A percentile compares a stretch with the other conserved stretches of the same genome.
These are phyloP conservation scores for Sinohyriopsis cumingii DNA, from an alignment of 2,888 invertebrate genomes.

Conservation along the genomic window DNA sequence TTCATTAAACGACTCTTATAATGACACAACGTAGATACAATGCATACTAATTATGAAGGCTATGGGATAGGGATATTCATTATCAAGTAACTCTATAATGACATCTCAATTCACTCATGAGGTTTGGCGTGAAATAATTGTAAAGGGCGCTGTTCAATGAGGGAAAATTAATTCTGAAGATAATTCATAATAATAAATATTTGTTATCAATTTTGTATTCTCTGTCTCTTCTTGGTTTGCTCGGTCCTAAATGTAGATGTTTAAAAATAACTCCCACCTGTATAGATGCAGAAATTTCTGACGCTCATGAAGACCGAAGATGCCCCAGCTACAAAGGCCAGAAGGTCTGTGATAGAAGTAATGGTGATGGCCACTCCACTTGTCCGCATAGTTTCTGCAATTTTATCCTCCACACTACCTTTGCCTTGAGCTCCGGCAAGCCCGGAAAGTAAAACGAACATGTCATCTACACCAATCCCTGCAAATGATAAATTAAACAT, in stretches of 20 bases:
- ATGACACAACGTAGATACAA: too few species aligned
- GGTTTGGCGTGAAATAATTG: too few species aligned
- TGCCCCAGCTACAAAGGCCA: conserved; percentile 47
- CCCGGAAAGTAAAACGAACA: conserved; percentile 49
- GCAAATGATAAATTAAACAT: not conserved
- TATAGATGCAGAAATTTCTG: conserved; percentile 52
- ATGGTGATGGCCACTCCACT: conserved; percentile 58
- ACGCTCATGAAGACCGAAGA: conserved; percentile 49
- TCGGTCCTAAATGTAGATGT: not conserved
- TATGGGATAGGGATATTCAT: too few species aligned
- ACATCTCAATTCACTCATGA: too few species aligned
- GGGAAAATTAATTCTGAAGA: not conserved
- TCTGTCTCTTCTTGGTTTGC: not conserved
- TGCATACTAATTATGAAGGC: too few species aligned
- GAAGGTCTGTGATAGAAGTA: conserved; percentile 51
- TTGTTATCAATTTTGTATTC: not conserved
- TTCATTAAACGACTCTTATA: too few species aligned
- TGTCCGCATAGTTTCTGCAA: conserved; percentile 44
- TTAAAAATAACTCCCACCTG: conserved; percentile 34
- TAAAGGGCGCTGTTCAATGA: too few species aligned
- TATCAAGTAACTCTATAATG: too few species aligned
- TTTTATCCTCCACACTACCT: conserved; percentile 20
- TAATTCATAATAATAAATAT: not conserved
- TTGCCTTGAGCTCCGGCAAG: conserved; percentile 23
- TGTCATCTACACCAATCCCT: conserved; percentile 50